Evolutionary conservation across 2,113 vertebrate species (phyloP).

Genomic region (Atrichornis clamosus): DNA sequence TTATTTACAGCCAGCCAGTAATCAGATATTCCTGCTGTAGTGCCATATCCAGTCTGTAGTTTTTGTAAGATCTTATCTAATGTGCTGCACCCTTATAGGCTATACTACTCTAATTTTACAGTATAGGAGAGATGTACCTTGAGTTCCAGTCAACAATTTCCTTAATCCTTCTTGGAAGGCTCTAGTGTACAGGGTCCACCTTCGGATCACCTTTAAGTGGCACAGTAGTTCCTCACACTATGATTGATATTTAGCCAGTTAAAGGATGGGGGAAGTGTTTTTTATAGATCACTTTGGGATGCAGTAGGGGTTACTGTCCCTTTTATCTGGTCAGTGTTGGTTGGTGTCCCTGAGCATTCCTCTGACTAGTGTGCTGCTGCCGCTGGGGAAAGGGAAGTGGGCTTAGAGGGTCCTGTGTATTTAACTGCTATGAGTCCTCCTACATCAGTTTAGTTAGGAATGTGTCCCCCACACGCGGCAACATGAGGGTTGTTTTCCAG

Average conservation of each 20-base stretch:
- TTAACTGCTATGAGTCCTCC: background rate
- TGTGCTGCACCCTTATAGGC: background rate
- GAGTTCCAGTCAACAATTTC: background rate
- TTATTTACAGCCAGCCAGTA: background rate
- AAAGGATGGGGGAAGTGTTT: background rate
- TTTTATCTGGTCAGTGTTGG: background rate
- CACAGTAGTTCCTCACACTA: background rate
- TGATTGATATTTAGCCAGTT: background rate
- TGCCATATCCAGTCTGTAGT: background rate
- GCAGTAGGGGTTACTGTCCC: background rate
- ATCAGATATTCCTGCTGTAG: background rate
- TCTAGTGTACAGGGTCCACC: background rate
- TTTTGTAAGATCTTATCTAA: background rate
- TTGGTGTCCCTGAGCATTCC: background rate
- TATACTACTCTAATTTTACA: background rate
- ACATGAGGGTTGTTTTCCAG: background rate
- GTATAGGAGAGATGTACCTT: background rate
- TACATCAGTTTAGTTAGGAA: background rate
- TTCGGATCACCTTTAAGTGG: background rate
- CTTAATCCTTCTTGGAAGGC: background rate
- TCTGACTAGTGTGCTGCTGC: background rate
- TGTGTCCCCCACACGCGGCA: fast-evolving
- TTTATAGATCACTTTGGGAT: background rate
- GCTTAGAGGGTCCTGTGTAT: background rate
- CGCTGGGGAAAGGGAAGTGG: background rate